These are phyloP conservation scores for Tachysurus fulvidraco DNA, from an alignment of 2,113 vertebrate species.

Conservation along the genomic window DNA sequence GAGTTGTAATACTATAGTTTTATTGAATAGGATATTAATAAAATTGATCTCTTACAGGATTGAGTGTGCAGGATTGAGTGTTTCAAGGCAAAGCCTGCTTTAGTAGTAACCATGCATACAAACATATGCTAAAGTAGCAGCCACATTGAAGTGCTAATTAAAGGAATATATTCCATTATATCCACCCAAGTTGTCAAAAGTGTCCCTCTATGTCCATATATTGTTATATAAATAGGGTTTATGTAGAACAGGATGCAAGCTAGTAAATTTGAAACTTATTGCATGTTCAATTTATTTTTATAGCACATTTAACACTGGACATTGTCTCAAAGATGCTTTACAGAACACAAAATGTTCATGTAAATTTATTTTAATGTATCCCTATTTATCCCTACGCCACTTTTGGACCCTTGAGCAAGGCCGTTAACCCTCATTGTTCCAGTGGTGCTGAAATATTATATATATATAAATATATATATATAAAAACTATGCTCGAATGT, in stretches of 20 bases:
- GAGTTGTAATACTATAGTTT: no score
- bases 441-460: no score
- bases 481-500: no score
- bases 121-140: neutral
- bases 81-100: neutral
- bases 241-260: neutral
- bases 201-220: constrained; percentile 17
- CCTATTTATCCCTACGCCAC: no score
- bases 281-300: neutral
- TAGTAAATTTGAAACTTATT: constrained; percentile 21
- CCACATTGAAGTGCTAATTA: neutral
- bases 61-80: neutral
- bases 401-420: no score
- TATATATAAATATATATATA: no score
- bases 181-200: neutral
- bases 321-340: no score
- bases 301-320: no score
- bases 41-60: neutral
- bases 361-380: no score
- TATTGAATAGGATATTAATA: neutral
- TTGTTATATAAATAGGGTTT: neutral
- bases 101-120: neutral
- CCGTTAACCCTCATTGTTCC: no score
- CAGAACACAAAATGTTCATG: no score
- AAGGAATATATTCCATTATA: neutral